These are phyloP conservation scores for Agrochola circellaris DNA, from an alignment of 2,888 invertebrate genomes.

Conservation along the genomic window DNA sequence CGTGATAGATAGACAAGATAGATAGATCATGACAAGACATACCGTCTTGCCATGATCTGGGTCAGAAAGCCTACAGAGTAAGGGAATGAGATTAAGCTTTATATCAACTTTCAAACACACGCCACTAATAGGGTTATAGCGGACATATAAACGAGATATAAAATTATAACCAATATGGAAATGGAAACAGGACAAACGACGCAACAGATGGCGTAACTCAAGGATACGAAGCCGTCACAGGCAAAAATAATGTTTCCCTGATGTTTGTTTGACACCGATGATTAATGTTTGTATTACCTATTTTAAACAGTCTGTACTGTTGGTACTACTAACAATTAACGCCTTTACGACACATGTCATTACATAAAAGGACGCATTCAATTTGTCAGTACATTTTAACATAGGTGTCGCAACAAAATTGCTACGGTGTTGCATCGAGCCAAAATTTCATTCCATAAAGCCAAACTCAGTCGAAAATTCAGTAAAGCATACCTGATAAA, in stretches of 20 bases:
- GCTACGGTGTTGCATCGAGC: constrained; percentile 17
- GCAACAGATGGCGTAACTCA: constrained; percentile 68
- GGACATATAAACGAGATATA: constrained; percentile 29
- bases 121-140: background rate
- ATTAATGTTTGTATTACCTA: constrained; percentile 57
- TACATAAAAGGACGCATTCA: constrained; percentile 38
- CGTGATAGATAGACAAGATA: too few species aligned
- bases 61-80: background rate
- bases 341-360: constrained; percentile 27
- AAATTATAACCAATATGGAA: constrained; percentile 37
- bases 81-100: background rate
- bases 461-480: constrained; percentile 34
- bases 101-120: constrained; percentile 8
- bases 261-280: constrained; percentile 49
- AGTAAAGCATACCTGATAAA: constrained; percentile 57
- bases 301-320: constrained; percentile 33
- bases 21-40: too few species aligned
- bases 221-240: constrained; percentile 65
- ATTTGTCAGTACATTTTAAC: constrained; percentile 32
- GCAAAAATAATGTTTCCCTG: constrained; percentile 60
- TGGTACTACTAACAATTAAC: constrained; percentile 41
- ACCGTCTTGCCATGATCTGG: background rate
- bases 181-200: constrained; percentile 53
- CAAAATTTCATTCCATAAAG: constrained; percentile 12
- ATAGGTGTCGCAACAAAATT: constrained; percentile 24